Percentiles rank a stretch among this genome's conserved stretches.
Evolutionary conservation across 2,888 invertebrate species (phyloP).

Genomic region (Ctena decussata): DNA sequence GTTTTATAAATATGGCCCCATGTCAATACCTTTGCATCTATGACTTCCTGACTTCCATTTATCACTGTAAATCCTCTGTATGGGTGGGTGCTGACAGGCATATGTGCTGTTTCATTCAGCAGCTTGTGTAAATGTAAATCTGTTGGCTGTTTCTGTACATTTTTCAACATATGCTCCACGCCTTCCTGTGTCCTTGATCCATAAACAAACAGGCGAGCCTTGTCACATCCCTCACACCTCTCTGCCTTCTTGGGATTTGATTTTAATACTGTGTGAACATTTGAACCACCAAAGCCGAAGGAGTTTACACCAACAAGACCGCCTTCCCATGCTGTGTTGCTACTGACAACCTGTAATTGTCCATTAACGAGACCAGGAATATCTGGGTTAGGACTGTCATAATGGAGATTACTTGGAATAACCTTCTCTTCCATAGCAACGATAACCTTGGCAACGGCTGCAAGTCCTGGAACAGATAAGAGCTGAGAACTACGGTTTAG

Average conservation of each 20-base stretch:
- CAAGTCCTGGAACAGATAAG: constrained; percentile 90
- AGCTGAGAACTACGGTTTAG: too few relatives aligned
- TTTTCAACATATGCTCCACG: constrained; percentile 91
- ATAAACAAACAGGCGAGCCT: constrained; percentile 91
- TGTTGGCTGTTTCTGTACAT: constrained; percentile 89
- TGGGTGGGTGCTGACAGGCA: constrained; percentile 91
- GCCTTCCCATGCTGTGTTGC: constrained; percentile 94
- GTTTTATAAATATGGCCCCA: too few relatives aligned
- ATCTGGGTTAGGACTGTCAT: constrained; percentile 94
- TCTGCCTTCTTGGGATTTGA: constrained; percentile 87
- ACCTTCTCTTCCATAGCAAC: constrained; percentile 96
- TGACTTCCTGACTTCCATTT: constrained; percentile 87
- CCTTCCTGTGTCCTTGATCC: constrained; percentile 96
- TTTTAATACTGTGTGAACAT: constrained; percentile 86
- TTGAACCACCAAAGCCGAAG: constrained; percentile 97
- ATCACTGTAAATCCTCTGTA: constrained; percentile 94
- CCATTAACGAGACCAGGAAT: constrained; percentile 97
- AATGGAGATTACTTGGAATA: constrained; percentile 98
- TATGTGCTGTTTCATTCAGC: constrained; percentile 79
- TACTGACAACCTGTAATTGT: constrained; percentile 94
- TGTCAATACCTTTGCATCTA: constrained; percentile 78
- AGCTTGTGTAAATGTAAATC: constrained; percentile 83
- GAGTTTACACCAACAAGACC: constrained; percentile 98
- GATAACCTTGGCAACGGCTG: constrained; percentile 96
- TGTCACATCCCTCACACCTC: constrained; percentile 78